A percentile compares a stretch with the other conserved stretches of the same genome.
Evolutionary conservation across 2,113 vertebrate genomes (phyloP).

Genomic region (Alethe castanea): DNA sequence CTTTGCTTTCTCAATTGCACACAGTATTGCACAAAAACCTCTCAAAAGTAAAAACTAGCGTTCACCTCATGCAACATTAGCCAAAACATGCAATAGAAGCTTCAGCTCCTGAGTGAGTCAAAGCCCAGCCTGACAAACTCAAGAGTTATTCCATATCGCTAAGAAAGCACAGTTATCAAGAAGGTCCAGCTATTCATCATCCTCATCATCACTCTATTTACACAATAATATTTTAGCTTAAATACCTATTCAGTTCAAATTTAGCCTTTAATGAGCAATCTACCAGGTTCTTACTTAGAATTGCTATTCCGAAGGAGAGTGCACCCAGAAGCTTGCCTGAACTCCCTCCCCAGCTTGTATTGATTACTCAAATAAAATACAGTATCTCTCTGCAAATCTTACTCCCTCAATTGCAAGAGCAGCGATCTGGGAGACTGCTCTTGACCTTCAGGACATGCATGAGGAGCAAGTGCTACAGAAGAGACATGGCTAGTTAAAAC

Average conservation of each 20-base stretch:
- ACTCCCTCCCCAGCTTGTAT: background rate
- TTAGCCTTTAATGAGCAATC: background rate
- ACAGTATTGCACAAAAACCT: background rate
- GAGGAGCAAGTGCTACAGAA: background rate
- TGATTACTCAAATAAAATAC: background rate
- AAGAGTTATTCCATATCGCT: background rate
- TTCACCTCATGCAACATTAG: background rate
- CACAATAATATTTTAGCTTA: background rate
- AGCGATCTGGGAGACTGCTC: background rate
- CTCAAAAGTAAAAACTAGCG: background rate
- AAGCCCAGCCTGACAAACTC: background rate
- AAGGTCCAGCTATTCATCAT: background rate
- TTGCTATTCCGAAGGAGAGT: background rate
- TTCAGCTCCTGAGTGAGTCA: background rate
- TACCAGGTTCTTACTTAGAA: background rate
- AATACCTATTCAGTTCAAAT: background rate
- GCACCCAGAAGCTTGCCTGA: background rate
- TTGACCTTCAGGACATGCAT: background rate
- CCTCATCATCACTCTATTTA: background rate
- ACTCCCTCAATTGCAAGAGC: background rate
- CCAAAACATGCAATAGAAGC: background rate
- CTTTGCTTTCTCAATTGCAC: background rate
- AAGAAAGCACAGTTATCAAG: background rate
- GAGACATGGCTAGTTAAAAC: background rate
- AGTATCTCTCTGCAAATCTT: background rate